Conservation (phyloP, 1,140 invertebrate species). For the Drosophila chauvacae region DNA sequence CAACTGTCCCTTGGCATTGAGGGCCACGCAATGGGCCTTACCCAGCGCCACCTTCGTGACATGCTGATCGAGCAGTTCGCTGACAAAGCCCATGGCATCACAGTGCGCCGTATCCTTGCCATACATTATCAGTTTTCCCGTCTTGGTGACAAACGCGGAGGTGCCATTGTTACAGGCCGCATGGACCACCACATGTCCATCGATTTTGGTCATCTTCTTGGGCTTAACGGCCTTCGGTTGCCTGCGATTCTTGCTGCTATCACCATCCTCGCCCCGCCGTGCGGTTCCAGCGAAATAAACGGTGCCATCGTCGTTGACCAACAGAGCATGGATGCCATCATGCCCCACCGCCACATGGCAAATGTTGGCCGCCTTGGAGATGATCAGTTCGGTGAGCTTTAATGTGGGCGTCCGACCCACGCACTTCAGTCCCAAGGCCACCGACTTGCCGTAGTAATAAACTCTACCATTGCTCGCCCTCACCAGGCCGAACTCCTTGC, state of each 20-base stretch:
- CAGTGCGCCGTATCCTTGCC: conserved; percentile 97
- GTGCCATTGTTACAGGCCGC: conserved; percentile 97
- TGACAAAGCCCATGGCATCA: conserved; percentile 89
- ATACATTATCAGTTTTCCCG: conserved; percentile 96
- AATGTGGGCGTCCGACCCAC: conserved; percentile 86
- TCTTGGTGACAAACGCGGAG: conserved; percentile 94
- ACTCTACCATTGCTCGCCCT: conserved; percentile 91
- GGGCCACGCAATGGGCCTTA: conserved; percentile 96
- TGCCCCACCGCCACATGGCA: conserved; percentile 94
- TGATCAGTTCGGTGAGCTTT: conserved; percentile 90
- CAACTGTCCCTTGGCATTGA: conserved; percentile 95
- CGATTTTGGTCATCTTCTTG: conserved; percentile 96
- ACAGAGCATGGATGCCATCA: conserved; percentile 95
- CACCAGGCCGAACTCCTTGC: conserved; percentile 93
- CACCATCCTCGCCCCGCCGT: conserved; percentile 97
- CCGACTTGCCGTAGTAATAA: conserved; percentile 91
- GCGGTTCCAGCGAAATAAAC: conserved; percentile 95
- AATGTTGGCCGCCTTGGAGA: conserved; percentile 91
- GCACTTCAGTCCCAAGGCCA: conserved; percentile 85
- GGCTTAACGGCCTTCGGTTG: conserved; percentile 96
- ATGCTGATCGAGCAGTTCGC: conserved; percentile 91
- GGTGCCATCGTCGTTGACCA: conserved; percentile 95
- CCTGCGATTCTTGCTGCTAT: conserved; percentile 92
- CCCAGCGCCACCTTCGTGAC: conserved; percentile 94
- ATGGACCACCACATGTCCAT: conserved; percentile 92